phyloP scores from a whole-genome alignment of 1,140 invertebrate species.

The Contarinia nasturtii region DNA sequence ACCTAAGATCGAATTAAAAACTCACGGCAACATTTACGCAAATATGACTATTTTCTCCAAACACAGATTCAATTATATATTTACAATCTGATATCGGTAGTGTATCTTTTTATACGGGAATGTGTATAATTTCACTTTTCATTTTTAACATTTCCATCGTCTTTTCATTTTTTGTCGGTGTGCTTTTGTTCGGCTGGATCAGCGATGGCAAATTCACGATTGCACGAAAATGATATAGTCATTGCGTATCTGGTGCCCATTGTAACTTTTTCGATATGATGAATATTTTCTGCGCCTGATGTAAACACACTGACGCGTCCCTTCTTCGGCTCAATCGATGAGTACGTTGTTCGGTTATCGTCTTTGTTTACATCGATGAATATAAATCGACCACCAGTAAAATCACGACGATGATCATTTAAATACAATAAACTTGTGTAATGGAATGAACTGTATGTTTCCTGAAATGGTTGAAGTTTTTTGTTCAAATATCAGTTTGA shows the following conservation, averaged over 20 bases:
- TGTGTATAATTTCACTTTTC: too few relatives aligned
- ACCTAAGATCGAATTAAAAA: too few relatives aligned
- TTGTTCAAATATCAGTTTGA: background rate
- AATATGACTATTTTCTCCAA: too few relatives aligned
- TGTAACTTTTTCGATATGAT: slow-evolving; percentile 62
- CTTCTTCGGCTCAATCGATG: slow-evolving; percentile 54
- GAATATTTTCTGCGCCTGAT: slow-evolving; percentile 66
- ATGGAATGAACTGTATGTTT: slow-evolving; percentile 66
- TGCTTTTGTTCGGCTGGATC: background rate
- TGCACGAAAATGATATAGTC: slow-evolving; percentile 74
- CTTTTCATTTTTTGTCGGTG: too few relatives aligned
- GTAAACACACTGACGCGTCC: slow-evolving; percentile 69
- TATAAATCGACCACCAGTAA: slow-evolving; percentile 62
- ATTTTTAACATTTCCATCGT: too few relatives aligned
- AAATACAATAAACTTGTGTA: slow-evolving; percentile 71
- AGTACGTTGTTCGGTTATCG: slow-evolving; percentile 30
- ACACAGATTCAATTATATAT: too few relatives aligned
- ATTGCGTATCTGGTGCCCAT: slow-evolving; percentile 56
- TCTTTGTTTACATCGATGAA: slow-evolving; percentile 43
- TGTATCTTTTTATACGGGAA: too few relatives aligned
- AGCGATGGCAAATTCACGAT: slow-evolving; percentile 35
- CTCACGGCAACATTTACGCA: too few relatives aligned
- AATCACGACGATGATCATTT: slow-evolving; percentile 51
- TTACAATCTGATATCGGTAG: too few relatives aligned
- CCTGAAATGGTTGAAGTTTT: slow-evolving; percentile 26